Evolutionary conservation across 2,888 invertebrate genomes (phyloP), one percentile per base, ranked within the genome.

Genomic region (Patella ulyssiponensis): DNA sequence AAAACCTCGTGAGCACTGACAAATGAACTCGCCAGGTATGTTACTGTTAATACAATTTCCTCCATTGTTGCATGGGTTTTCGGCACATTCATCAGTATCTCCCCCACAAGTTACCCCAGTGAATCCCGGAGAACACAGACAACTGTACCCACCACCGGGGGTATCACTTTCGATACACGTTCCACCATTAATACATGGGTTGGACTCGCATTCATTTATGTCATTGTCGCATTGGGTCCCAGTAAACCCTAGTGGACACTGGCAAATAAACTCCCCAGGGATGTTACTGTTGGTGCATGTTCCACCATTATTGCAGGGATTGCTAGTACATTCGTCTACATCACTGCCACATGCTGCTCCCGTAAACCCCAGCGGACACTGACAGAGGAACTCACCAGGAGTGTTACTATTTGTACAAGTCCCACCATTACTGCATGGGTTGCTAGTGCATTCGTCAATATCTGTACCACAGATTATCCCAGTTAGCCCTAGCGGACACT

Each of bases 191-290:
- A 85, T 82, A 84, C 92, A 92, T 3, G 92, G 92, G 73, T 86
- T 88, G 0, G 92, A 91, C 20, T 84, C 82, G 79, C 92, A 92
- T 1, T 98, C 98, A 82, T 97, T 95, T 92, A 98, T 98, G 88
- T 95, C 95, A 88, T 94, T 96, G 92, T 98, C 98, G 92, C 98
- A 98, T 91, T 97, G 95, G 89, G 96, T 94, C 44, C 98, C 98
- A 2, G 97, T 97, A 92, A 95, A 98, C 85, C 97, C 97, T 86
- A 95, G 95, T 86, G 95, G 95, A 92, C 98, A 98, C 87, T 94
- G 93, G 92, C 96, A 97, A 92, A 96, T 96, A 93, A 69, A 94
- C 93, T 80, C 80, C 84, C 53, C 71, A 53, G 23, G 44, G 11
- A 69, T 72, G 51, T 15, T 53, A 9, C 96, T 96, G 93, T 99